Evolutionary conservation across 35 echinoderm and acorn worm species (phyloP).

Genomic region (Diadema setosum): DNA sequence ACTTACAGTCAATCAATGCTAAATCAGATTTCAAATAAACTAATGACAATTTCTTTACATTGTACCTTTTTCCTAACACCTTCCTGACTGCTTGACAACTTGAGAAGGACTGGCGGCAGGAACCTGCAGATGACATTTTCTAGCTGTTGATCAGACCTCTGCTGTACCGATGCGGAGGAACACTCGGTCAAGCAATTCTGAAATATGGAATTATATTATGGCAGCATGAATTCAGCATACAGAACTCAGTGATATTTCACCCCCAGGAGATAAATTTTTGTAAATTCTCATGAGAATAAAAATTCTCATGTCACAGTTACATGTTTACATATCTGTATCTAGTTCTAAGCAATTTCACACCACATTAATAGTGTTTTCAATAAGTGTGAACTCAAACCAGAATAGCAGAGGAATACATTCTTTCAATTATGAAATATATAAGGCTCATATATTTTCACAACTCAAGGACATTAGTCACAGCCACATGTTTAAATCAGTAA

Average conservation of each 20-base stretch:
- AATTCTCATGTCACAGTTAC: background rate
- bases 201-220: background rate
- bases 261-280: background rate
- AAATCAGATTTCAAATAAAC: too few relatives aligned
- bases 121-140: slow-evolving; percentile 87
- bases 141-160: slow-evolving; percentile 83
- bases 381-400: background rate
- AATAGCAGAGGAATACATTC: background rate
- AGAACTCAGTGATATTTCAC: background rate
- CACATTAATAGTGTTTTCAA: background rate
- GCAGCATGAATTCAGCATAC: background rate
- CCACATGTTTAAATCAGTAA: too few relatives aligned
- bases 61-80: slow-evolving; percentile 97
- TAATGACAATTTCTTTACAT: too few relatives aligned
- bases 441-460: background rate
- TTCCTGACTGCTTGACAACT: slow-evolving; percentile 83
- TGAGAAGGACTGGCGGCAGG: slow-evolving; percentile 90
- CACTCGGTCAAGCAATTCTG: slow-evolving; percentile 90
- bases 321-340: background rate
- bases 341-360: background rate
- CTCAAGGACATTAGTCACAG: too few relatives aligned
- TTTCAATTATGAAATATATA: background rate
- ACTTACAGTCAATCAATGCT: too few relatives aligned
- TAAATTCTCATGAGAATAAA: background rate
- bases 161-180: slow-evolving; percentile 92